A percentile compares a stretch with the other conserved stretches of the same genome.
phyloP scores from a whole-genome alignment of 2,888 invertebrate species.

The Mythimna loreyi region DNA sequence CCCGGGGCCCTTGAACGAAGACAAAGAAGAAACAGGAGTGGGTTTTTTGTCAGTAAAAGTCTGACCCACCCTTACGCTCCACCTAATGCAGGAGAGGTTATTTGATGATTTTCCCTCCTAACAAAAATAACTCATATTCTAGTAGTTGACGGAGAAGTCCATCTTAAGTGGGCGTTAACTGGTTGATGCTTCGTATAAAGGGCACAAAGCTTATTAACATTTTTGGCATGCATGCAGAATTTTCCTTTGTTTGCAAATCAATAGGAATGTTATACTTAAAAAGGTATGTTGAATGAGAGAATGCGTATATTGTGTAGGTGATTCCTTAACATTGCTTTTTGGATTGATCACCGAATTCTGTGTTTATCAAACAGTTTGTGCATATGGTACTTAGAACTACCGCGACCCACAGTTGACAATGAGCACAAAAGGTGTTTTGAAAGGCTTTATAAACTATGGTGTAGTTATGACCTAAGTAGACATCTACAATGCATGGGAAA shows the following conservation, averaged over 20 bases:
- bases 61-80: too few species aligned
- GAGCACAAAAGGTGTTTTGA: conserved; percentile 49
- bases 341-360: conserved; percentile 20
- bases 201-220: conserved; percentile 8
- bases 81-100: too few species aligned
- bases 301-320: too few species aligned
- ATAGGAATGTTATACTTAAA: not conserved
- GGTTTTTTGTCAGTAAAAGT: too few species aligned
- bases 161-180: not conserved
- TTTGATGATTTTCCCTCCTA: too few species aligned
- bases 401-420: conserved; percentile 24
- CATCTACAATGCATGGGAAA: conserved; percentile 5
- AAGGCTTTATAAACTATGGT: conserved; percentile 33
- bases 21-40: too few species aligned
- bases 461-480: conserved; percentile 16
- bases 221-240: conserved; percentile 7
- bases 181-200: not conserved
- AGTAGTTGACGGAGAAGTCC: not conserved
- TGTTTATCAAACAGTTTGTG: conserved; percentile 34
- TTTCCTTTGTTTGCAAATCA: conserved; percentile 29
- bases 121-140: too few species aligned
- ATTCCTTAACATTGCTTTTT: not conserved
- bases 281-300: too few species aligned
- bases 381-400: conserved; percentile 19
- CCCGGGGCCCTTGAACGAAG: too few species aligned